Conservation (phyloP, 2,113 vertebrate species). For the Misgurnus anguillicaudatus region DNA sequence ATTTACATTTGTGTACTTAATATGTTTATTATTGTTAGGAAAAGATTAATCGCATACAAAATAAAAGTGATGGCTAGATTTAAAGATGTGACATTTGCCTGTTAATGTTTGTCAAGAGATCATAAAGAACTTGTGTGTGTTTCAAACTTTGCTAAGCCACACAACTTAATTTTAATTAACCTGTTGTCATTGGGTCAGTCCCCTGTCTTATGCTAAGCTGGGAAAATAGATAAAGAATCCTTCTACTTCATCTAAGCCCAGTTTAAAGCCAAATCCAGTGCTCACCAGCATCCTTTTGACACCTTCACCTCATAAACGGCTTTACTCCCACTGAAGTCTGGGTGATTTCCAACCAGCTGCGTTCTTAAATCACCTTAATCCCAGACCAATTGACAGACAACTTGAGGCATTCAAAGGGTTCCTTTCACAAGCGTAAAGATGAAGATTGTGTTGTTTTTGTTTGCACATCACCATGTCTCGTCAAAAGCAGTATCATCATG, state of each 20-base stretch:
- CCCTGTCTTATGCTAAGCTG: constrained; percentile 14
- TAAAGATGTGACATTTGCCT: too few relatives aligned
- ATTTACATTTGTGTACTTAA: too few relatives aligned
- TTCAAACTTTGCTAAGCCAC: neutral
- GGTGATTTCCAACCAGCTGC: constrained; percentile 7
- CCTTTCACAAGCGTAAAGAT: neutral
- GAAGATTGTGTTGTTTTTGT: constrained; percentile 8
- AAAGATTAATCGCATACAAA: too few relatives aligned
- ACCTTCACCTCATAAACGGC: constrained; percentile 12
- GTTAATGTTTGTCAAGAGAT: too few relatives aligned
- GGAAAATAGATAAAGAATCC: neutral
- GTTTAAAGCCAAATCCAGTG: constrained; percentile 16
- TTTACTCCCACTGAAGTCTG: neutral
- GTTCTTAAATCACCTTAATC: neutral
- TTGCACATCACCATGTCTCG: neutral
- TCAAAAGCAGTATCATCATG: neutral
- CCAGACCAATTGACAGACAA: constrained; percentile 3
- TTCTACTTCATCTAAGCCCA: constrained; percentile 11
- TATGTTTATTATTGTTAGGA: too few relatives aligned
- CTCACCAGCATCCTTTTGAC: neutral
- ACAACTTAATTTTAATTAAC: neutral
- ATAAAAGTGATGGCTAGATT: too few relatives aligned
- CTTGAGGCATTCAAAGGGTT: neutral
- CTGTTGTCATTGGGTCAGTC: neutral
- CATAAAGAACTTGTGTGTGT: too few relatives aligned